Base-by-base conservation (phyloP, 1,140 invertebrate genomes). In the Drosophila pseudoobscura region DNA sequence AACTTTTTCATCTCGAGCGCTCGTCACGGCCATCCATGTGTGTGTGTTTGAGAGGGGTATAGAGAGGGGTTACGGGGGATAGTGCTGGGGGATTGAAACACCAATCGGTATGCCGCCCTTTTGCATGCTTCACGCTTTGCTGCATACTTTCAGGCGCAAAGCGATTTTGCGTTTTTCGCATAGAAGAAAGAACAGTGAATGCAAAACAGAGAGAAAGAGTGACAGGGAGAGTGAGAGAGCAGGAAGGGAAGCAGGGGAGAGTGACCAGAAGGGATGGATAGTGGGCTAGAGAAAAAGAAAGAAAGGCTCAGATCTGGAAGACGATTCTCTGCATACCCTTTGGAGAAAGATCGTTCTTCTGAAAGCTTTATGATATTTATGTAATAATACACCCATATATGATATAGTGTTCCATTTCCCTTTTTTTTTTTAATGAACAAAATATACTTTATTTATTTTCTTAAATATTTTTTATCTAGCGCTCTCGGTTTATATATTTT, bases 101-200 rank as follows among this genome's bases (percentile, higher is more conserved):
- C 63, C 75, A 75, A 82, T 82, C 75, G 83, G 70, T 72, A 69
- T 78, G 70, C 41, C 62, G 60, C 71, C 70, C 78, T 75, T 76
- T 82, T 78, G 68, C 78, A 76, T 78, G 78, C 82, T 82, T 87
- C 57, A 88, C 70, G 82, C 82, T 78, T 72, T 78, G 78, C 71
- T 88, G 83, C 83, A 87, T 88, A 88, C 82, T 87, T 82, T 87
- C 78, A 88, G 82, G 83, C 78, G 75, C 83, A 88, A 88, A 87
- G 82, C 82, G 83, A 88, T 88, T 87, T 88, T 82, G 70, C 59
- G 64, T 83, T 85, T 85, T 87, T 82, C 58, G 75, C 78, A 79
- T 58, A 78, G 72, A 71, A 70, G 64, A 64, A 68, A 65, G 73
- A 68, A 65, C 71, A 47, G 46, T 26, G 55, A 54, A 29, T 49